These are phyloP conservation scores for Mamestra configurata DNA, from an alignment of 1,140 invertebrate species.

Conservation along the genomic window DNA sequence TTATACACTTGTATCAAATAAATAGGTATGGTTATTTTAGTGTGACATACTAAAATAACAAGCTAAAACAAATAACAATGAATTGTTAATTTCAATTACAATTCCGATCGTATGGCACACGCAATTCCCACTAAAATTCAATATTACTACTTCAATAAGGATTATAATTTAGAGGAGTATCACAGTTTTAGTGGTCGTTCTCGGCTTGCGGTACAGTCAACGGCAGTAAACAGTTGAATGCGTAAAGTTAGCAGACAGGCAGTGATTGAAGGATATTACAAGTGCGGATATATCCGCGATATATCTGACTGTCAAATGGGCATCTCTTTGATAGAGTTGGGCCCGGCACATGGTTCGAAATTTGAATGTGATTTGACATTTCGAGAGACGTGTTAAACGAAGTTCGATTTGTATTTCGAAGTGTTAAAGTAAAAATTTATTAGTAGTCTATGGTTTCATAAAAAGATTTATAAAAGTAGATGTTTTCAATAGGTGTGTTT, in stretches of 20 bases:
- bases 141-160: conserved; percentile 10
- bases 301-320: conserved; percentile 21
- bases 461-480: too few relatives aligned
- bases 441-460: too few relatives aligned
- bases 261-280: conserved; percentile 51
- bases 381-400: not conserved
- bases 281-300: conserved; percentile 36
- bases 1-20: not conserved
- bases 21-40: not conserved
- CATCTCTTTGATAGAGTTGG: conserved; percentile 25
- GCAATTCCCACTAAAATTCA: not conserved
- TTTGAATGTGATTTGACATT: not conserved
- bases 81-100: conserved; percentile 13
- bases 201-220: conserved; percentile 5
- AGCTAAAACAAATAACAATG: not conserved
- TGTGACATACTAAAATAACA: not conserved
- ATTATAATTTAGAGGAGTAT: conserved; percentile 38
- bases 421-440: not conserved
- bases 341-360: not conserved
- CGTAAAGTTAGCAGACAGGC: conserved; percentile 60
- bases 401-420: not conserved
- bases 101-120: not conserved
- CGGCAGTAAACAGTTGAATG: conserved; percentile 58
- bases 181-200: conserved; percentile 56
- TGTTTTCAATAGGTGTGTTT: too few relatives aligned